Evolutionary conservation across 2,797 vertebrate species (phyloP).

Genomic region (Carapus acus): DNA sequence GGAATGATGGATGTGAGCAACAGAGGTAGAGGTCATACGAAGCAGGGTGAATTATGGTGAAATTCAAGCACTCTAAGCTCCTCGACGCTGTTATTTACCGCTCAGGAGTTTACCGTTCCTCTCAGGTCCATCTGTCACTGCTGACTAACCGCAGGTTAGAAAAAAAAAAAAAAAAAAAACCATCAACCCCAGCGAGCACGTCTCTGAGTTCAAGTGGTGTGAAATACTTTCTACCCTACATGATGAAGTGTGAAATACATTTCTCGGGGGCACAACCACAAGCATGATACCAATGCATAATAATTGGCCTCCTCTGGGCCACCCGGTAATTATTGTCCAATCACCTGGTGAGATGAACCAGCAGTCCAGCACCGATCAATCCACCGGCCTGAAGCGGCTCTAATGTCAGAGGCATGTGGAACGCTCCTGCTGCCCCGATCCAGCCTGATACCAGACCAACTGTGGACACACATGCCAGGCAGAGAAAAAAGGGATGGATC

Average conservation of each 20-base stretch:
- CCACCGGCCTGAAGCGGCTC: conserved; percentile 34
- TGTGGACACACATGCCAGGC: no score
- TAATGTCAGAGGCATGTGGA: no score
- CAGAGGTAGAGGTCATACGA: conserved; percentile 3
- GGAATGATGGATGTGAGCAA: conserved; percentile 42
- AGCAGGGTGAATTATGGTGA: no score
- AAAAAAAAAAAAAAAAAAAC: no score
- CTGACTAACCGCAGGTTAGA: conserved; percentile 48
- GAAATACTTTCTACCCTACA: conserved; percentile 63
- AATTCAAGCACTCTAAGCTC: no score
- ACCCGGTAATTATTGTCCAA: conserved; percentile 56
- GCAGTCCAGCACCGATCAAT: conserved; percentile 40
- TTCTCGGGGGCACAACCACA: conserved; percentile 51
- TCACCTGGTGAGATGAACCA: conserved; percentile 57
- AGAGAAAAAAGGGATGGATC: no score
- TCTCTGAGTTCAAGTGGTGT: conserved; percentile 61
- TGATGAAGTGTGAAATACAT: conserved; percentile 70
- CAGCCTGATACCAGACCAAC: no score
- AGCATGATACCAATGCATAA: conserved; percentile 65
- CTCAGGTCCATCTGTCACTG: conserved; percentile 35
- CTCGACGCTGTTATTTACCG: no score
- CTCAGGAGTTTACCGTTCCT: conserved; percentile 12
- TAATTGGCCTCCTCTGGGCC: conserved; percentile 57
- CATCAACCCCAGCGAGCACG: conserved; percentile 53
- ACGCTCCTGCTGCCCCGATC: no score